Evolutionary conservation across 2,888 invertebrate genomes (phyloP).

Genomic region (Drosophila leonis): DNA sequence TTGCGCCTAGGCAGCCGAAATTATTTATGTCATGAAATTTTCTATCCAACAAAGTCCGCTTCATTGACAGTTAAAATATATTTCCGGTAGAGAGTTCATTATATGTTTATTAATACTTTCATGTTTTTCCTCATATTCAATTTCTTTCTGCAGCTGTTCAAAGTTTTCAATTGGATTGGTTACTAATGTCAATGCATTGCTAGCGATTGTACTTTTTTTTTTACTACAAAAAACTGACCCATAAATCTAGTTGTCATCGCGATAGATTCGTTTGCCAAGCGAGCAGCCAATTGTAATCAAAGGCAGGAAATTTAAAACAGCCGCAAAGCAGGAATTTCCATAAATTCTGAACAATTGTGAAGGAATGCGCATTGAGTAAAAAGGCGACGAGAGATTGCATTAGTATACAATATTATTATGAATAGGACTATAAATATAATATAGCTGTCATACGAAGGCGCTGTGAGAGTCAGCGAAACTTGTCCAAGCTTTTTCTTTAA

Average conservation of each 20-base stretch:
- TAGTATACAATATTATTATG: background rate
- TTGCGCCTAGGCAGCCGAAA: no score
- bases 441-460: background rate
- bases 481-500: no score
- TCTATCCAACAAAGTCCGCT: no score
- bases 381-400: background rate
- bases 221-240: background rate
- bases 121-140: no score
- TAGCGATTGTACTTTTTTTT: background rate
- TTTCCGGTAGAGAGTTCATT: no score
- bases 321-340: constrained; percentile 5
- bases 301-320: constrained; percentile 14
- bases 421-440: background rate
- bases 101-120: no score
- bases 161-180: no score
- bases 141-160: no score
- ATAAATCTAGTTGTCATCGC: background rate
- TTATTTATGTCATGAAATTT: no score
- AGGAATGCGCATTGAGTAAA: background rate
- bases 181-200: background rate
- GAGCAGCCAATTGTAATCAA: constrained; percentile 1
- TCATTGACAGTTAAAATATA: no score
- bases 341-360: constrained; percentile 1
- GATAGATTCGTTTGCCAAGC: background rate
- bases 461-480: no score